A percentile compares a stretch with the other conserved stretches of the same genome.
phyloP scores from a whole-genome alignment of 2,113 vertebrate species.

The Perca fluviatilis region DNA sequence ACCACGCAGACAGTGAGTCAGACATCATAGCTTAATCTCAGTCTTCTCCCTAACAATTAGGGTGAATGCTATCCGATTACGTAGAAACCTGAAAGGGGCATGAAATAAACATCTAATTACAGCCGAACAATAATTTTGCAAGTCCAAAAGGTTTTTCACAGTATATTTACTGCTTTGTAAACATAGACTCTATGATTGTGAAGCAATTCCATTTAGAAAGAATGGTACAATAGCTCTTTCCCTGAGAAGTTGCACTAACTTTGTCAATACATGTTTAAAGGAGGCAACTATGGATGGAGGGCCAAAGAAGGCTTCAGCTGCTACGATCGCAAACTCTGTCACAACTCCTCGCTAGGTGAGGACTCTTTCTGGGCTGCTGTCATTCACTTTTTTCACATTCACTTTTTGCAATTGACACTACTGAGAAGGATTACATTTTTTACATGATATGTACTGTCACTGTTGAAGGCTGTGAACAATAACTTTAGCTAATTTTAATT shows the following conservation, averaged over 20 bases:
- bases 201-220: background rate
- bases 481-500: background rate
- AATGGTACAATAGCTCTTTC: background rate
- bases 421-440: background rate
- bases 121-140: background rate
- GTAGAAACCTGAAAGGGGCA: slow-evolving; percentile 1
- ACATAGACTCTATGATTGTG: background rate
- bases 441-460: background rate
- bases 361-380: background rate
- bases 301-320: slow-evolving; percentile 89
- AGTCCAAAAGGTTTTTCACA: background rate
- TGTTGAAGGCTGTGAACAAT: background rate
- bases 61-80: slow-evolving; percentile 3
- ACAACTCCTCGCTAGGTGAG: slow-evolving; percentile 86
- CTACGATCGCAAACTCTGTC: slow-evolving; percentile 86
- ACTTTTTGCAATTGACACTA: background rate
- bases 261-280: slow-evolving; percentile 56
- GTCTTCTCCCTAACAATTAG: slow-evolving; percentile 14
- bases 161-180: background rate
- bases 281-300: slow-evolving; percentile 89
- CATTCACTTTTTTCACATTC: background rate
- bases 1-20: slow-evolving; percentile 22
- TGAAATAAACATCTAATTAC: slow-evolving; percentile 30
- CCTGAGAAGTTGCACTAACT: slow-evolving; percentile 3
- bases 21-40: slow-evolving; percentile 7